phyloP scores from a whole-genome alignment of 2,113 vertebrate genomes.

The Aptenodytes patagonicus region DNA sequence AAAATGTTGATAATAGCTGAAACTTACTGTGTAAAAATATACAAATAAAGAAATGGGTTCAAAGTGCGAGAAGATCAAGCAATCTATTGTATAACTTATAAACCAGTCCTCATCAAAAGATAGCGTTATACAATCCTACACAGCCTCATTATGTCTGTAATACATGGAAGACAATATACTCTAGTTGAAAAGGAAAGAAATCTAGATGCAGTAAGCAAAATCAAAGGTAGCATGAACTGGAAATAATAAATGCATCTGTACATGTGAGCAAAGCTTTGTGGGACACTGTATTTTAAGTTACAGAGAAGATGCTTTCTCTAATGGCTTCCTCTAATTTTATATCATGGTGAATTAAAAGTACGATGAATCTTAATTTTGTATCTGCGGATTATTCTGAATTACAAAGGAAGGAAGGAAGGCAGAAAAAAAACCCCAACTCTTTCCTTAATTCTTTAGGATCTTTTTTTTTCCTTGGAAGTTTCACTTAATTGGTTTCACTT shows the following conservation, averaged over 20 bases:
- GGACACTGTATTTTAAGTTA: not conserved
- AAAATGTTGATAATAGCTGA: slow-evolving; percentile 48
- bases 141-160: not conserved
- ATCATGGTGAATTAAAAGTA: not conserved
- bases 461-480: not conserved
- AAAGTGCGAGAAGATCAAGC: slow-evolving; percentile 12
- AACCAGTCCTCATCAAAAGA: not conserved
- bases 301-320: not conserved
- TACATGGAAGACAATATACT: not conserved
- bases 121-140: not conserved
- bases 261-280: not conserved
- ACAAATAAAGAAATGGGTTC: slow-evolving; percentile 22
- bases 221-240: not conserved
- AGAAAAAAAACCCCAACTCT: not conserved
- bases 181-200: not conserved
- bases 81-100: slow-evolving; percentile 11
- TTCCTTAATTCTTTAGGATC: not conserved
- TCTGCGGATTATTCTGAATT: not conserved
- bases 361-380: not conserved
- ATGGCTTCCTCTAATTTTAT: not conserved
- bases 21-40: not conserved
- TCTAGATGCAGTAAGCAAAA: not conserved
- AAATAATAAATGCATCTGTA: not conserved
- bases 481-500: not conserved
- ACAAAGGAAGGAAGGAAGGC: not conserved